Base-by-base conservation (phyloP, 2,113 vertebrate species). In the Hippocampus mohnikei region DNA sequence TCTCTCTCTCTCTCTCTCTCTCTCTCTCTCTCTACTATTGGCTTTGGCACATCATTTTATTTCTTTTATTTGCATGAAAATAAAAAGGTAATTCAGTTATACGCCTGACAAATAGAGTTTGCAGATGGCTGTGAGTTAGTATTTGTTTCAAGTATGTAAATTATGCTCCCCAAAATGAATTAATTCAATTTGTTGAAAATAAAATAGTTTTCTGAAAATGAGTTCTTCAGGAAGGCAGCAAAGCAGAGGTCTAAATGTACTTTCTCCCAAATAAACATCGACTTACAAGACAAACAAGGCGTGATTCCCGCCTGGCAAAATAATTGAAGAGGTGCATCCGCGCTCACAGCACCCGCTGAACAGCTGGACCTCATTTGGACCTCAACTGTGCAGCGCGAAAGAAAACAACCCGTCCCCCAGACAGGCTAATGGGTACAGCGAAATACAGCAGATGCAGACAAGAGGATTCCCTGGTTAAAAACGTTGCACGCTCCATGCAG, bases 301-400 rank as follows among this genome's bases (percentile, higher is more conserved):
- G 74, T 48, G 79, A 71, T 71, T 69, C 55, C 78, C 79, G 84
- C 85, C 80, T 82, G 78, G 55, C 58, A 73, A 76, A 76, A 72
- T 52, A 67, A 78, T 75, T 33, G 66, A 75, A 85, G 74, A 66
- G 68, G 66, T 37, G 69, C 81, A 82, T 83, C 70, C 84, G 85
- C 78, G 81, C 76, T 77, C 68, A 2, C 13, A 61, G 75, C 87
- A 89, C 80, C 87, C 88, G 85, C 81, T 79, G 72, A 70, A 78
- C 84, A 89, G 87, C 87, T 85, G 86, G 85, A 74, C 77, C 84
- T 78, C 72, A 29, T 68, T 80, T 50, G 80, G 80, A 86, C 67
- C 70, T 70, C 71, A 72, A 76, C 83, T 65, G 69, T 78, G 76
- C 73, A 56, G 69, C 65, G 74, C 77, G 71, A 81, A 70, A 71